Conservation (phyloP, 2,888 invertebrate genomes). For the Ophion obscuratus region DNA sequence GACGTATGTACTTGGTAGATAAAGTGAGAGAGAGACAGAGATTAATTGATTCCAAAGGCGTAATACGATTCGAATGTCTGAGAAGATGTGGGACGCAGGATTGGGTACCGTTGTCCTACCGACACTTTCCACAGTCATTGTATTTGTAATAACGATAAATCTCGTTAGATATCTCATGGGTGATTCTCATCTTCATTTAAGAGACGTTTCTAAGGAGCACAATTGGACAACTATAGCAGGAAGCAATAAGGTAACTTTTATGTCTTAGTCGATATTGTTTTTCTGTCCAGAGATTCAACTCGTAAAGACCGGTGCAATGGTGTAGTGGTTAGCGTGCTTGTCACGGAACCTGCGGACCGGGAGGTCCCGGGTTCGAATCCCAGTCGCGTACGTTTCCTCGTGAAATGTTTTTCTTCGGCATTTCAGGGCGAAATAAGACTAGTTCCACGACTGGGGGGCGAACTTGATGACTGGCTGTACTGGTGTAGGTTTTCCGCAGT, state of each 20-base stretch:
- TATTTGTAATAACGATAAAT: conserved; percentile 84
- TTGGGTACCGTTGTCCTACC: conserved; percentile 81
- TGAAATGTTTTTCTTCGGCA: no score
- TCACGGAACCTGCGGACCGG: no score
- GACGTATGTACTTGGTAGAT: background rate
- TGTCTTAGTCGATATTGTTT: background rate
- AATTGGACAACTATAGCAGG: conserved; percentile 85
- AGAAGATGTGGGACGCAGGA: conserved; percentile 77
- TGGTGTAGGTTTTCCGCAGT: no score
- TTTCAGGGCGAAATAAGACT: no score
- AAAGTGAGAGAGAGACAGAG: background rate
- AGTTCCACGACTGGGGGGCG: no score
- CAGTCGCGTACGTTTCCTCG: no score
- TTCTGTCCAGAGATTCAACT: background rate
- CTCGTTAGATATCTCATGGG: conserved; percentile 83
- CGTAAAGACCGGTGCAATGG: no score
- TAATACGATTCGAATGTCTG: background rate
- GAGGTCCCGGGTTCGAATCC: no score
- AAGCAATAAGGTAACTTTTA: conserved; percentile 65
- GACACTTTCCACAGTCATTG: conserved; percentile 84
- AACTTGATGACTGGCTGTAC: no score
- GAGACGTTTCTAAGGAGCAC: conserved; percentile 85
- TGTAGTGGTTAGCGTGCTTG: no score
- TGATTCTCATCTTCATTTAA: conserved; percentile 84
- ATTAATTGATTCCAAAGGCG: background rate